Conservation (phyloP, 2,888 invertebrate genomes). For the Nephrocerus scutellatus region DNA sequence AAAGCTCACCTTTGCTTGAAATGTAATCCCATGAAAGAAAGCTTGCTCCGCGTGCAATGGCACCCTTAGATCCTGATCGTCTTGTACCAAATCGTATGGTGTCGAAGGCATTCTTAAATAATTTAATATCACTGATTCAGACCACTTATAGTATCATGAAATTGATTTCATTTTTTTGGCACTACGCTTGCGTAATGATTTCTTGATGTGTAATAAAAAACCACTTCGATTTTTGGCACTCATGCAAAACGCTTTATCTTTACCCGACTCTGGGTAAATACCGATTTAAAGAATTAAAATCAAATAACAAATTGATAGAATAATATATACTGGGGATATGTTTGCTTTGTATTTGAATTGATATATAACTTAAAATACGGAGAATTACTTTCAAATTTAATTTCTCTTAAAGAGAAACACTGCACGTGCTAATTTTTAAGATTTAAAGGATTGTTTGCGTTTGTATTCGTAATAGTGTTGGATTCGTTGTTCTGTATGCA, state of each 20-base stretch:
- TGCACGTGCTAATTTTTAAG: neutral
- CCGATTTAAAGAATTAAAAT: neutral
- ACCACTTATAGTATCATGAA: conserved; percentile 49
- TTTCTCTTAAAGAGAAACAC: neutral
- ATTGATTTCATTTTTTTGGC: conserved; percentile 48
- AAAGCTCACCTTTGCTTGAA: conserved; percentile 86
- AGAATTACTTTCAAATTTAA: neutral
- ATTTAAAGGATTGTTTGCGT: too few relatives aligned
- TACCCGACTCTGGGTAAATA: neutral
- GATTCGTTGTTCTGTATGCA: too few relatives aligned
- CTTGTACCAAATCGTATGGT: conserved; percentile 89
- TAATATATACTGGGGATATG: neutral
- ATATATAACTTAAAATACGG: neutral
- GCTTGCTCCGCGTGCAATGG: conserved; percentile 97
- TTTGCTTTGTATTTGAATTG: neutral
- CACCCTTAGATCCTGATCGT: conserved; percentile 91
- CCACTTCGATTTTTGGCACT: conserved; percentile 39
- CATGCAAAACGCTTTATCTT: conserved; percentile 34
- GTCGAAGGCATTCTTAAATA: conserved; percentile 73
- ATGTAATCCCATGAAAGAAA: conserved; percentile 87
- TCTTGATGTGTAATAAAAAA: conserved; percentile 44
- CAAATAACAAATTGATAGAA: neutral
- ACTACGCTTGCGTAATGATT: conserved; percentile 46
- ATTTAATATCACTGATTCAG: conserved; percentile 48
- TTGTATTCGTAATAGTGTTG: too few relatives aligned